These are phyloP conservation scores for Cheilosia variabilis DNA, from an alignment of 2,888 invertebrate species.

Conservation along the genomic window DNA sequence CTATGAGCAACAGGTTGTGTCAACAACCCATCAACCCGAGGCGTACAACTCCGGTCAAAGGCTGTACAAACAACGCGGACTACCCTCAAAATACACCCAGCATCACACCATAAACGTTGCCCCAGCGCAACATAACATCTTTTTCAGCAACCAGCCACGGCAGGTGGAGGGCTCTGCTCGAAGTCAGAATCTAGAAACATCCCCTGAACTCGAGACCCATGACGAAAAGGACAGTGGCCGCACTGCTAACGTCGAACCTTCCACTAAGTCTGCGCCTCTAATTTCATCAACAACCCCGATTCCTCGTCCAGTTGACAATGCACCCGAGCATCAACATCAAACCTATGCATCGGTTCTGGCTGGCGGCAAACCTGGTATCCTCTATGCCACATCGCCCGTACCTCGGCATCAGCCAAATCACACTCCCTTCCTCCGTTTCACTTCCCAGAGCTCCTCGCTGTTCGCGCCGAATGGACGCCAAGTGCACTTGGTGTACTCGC, in stretches of 20 bases:
- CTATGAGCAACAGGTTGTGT: conserved; percentile 16
- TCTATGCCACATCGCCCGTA: conserved; percentile 38
- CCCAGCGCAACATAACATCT: conserved; percentile 81
- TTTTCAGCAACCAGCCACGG: conserved; percentile 69
- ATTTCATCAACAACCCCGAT: conserved; percentile 25
- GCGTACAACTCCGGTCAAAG: conserved; percentile 60
- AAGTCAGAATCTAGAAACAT: conserved; percentile 59
- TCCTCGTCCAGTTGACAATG: conserved; percentile 4
- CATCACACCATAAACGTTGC: conserved; percentile 80
- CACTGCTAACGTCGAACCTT: conserved; percentile 3
- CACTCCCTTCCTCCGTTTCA: conserved; percentile 26
- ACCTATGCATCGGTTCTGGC: conserved; percentile 52
- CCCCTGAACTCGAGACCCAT: not conserved
- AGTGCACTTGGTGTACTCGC: conserved; percentile 43
- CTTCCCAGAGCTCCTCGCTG: conserved; percentile 47
- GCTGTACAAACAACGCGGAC: conserved; percentile 69
- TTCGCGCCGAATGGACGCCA: conserved; percentile 60
- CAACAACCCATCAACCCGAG: conserved; percentile 17
- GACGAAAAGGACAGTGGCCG: not conserved
- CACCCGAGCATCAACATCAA: conserved; percentile 17
- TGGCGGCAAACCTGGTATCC: conserved; percentile 42
- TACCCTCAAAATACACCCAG: conserved; percentile 76
- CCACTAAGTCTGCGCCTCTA: conserved; percentile 1
- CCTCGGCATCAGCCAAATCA: conserved; percentile 27
- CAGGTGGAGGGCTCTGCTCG: conserved; percentile 72